These are phyloP conservation scores for Geodia barretti DNA, from an alignment of 37 sponge, comb jelly and placozoan species.

Conservation along the genomic window DNA sequence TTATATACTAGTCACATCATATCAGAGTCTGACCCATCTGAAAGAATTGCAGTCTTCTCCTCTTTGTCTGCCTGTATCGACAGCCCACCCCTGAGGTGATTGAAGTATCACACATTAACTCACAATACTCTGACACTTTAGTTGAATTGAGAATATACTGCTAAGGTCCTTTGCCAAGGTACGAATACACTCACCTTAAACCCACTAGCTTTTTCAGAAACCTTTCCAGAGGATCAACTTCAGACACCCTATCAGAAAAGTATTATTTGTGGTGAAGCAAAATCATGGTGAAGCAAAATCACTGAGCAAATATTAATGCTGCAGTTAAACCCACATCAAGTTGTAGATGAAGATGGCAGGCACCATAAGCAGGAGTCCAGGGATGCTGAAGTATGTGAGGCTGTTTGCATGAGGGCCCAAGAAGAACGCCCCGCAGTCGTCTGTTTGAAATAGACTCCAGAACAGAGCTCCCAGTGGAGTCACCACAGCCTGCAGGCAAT, in stretches of 20 bases:
- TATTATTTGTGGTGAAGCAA: too few species aligned
- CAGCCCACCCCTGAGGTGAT: not conserved
- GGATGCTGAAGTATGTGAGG: conserved; percentile 75
- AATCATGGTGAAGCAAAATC: not conserved
- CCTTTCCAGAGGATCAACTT: not conserved
- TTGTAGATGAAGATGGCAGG: conserved; percentile 76
- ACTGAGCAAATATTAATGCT: not conserved
- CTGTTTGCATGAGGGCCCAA: conserved; percentile 47
- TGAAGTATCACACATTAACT: too few species aligned
- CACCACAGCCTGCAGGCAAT: conserved; percentile 44
- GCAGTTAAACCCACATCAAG: conserved; percentile 27
- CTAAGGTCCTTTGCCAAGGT: too few species aligned
- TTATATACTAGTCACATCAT: too few species aligned
- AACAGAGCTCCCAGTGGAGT: conserved; percentile 80
- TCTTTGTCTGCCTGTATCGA: not conserved
- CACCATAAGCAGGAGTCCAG: conserved; percentile 68
- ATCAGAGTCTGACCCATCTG: not conserved
- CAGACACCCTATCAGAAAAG: not conserved
- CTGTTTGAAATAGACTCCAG: conserved; percentile 60
- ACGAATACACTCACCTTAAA: too few species aligned
- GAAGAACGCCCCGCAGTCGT: conserved; percentile 28
- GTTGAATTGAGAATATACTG: too few species aligned
- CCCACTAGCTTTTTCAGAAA: not conserved
- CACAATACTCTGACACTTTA: too few species aligned
- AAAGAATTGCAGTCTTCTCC: not conserved